A percentile compares a stretch with the other conserved stretches of the same genome.
Conservation (phyloP, 2,888 invertebrate species). For the Hemaris fuciformis region DNA sequence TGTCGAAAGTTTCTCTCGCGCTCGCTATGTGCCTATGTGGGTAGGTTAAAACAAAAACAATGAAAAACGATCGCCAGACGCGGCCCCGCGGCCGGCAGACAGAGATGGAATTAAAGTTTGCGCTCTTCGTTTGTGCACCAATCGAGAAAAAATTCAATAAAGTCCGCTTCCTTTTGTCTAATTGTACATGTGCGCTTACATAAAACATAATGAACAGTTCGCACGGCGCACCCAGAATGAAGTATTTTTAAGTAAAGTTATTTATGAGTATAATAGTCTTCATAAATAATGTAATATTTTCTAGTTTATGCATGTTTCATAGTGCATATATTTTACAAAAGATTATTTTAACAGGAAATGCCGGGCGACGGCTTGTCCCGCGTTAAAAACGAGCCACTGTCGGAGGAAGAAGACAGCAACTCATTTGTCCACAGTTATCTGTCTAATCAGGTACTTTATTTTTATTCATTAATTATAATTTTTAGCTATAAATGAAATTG, state of each 20-base stretch:
- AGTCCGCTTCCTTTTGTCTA: constrained; percentile 75
- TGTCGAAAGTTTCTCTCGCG: constrained; percentile 36
- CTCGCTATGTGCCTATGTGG: constrained; percentile 25
- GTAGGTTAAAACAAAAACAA: constrained; percentile 52
- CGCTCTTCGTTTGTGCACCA: constrained; percentile 75
- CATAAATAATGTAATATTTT: neutral
- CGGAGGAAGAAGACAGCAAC: constrained; percentile 63
- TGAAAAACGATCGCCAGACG: constrained; percentile 25
- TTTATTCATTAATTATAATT: constrained; percentile 1
- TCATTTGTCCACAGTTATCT: constrained; percentile 52
- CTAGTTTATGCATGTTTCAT: neutral
- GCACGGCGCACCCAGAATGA: neutral
- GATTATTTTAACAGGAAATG: constrained; percentile 56
- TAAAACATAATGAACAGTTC: constrained; percentile 41
- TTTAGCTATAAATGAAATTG: no score
- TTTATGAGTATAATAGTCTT: neutral
- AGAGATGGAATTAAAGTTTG: constrained; percentile 66
- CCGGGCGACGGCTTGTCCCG: constrained; percentile 51
- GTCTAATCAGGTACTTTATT: constrained; percentile 45
- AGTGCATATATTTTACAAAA: neutral
- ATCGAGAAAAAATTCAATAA: constrained; percentile 80
- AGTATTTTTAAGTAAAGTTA: neutral
- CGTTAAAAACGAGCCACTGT: constrained; percentile 67
- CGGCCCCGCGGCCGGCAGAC: constrained; percentile 40
- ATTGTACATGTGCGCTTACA: constrained; percentile 73